A percentile compares a stretch with the other conserved stretches of the same genome.
These are phyloP conservation scores for Paramormyrops kingsleyae DNA, from an alignment of 2,113 vertebrate genomes.

Conservation along the genomic window DNA sequence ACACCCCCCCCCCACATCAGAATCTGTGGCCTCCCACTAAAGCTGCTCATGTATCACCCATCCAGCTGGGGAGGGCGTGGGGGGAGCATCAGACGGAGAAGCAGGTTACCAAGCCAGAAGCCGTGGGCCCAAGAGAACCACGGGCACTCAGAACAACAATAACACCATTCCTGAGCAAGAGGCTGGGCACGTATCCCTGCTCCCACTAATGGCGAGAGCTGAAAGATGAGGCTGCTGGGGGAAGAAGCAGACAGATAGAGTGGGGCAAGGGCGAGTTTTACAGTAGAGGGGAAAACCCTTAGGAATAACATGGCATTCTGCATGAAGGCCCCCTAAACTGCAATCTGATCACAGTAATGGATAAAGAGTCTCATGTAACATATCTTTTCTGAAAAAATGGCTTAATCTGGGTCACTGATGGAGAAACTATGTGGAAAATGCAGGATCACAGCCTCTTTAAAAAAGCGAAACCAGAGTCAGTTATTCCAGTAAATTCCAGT, in stretches of 20 bases:
- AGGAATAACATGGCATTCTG: neutral
- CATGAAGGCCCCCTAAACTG: neutral
- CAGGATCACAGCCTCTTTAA: neutral
- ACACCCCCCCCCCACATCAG: neutral
- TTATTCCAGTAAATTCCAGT: neutral
- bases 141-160: neutral
- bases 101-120: constrained; percentile 9
- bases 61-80: constrained; percentile 23
- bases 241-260: neutral
- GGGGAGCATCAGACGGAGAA: neutral
- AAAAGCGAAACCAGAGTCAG: neutral
- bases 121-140: neutral
- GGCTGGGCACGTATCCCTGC: neutral
- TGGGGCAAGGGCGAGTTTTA: neutral
- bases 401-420: neutral
- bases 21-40: constrained; percentile 7
- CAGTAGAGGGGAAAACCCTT: neutral
- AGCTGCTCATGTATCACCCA: constrained; percentile 34
- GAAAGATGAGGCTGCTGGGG: neutral
- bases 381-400: neutral
- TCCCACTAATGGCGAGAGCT: neutral
- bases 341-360: neutral
- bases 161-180: neutral
- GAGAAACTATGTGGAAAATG: neutral
- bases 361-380: neutral